These are phyloP conservation scores for Poeciliopsis paucimaculata DNA, from an alignment of 2,797 vertebrate genomes.

Conservation along the genomic window DNA sequence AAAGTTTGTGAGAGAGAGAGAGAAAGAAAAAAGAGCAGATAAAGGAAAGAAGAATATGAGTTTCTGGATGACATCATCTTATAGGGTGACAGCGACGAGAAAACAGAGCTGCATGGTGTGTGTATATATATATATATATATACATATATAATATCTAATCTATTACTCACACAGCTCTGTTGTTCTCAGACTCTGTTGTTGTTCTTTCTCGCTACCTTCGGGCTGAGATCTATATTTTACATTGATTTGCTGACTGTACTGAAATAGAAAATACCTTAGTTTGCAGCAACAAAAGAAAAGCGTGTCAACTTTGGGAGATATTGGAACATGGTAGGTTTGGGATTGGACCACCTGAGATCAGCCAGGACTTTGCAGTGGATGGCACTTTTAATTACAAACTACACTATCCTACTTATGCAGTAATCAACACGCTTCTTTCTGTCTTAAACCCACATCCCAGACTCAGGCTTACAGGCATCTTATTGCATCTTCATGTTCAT, in stretches of 20 bases:
- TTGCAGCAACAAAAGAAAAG: slow-evolving; percentile 74
- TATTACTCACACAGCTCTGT: slow-evolving; percentile 27
- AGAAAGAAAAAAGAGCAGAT: slow-evolving; percentile 16
- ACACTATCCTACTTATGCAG: slow-evolving; percentile 25
- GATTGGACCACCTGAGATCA: slow-evolving; percentile 66
- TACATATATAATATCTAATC: background rate
- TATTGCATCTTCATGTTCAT: background rate
- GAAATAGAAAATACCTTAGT: slow-evolving; percentile 86
- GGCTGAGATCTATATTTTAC: slow-evolving; percentile 63
- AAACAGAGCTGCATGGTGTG: slow-evolving; percentile 46
- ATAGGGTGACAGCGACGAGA: slow-evolving; percentile 36
- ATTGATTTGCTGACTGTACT: slow-evolving; percentile 85
- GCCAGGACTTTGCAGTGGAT: slow-evolving; percentile 57
- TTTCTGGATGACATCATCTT: slow-evolving; percentile 76
- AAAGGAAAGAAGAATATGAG: slow-evolving; percentile 44
- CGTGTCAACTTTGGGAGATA: slow-evolving; percentile 66
- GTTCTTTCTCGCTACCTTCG: slow-evolving; percentile 57
- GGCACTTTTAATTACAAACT: slow-evolving; percentile 40
- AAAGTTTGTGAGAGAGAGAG: slow-evolving; percentile 8
- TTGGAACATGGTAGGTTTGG: slow-evolving; percentile 58
- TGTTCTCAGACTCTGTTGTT: slow-evolving; percentile 61
- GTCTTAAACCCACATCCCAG: background rate
- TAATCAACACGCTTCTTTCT: slow-evolving; percentile 29
- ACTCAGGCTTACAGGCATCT: background rate
- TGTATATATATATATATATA: slow-evolving; percentile 20